Percentiles rank a stretch among this genome's conserved stretches.
Evolutionary conservation across 2,888 invertebrate species (phyloP).

Genomic region (Scaptomyza parva): DNA sequence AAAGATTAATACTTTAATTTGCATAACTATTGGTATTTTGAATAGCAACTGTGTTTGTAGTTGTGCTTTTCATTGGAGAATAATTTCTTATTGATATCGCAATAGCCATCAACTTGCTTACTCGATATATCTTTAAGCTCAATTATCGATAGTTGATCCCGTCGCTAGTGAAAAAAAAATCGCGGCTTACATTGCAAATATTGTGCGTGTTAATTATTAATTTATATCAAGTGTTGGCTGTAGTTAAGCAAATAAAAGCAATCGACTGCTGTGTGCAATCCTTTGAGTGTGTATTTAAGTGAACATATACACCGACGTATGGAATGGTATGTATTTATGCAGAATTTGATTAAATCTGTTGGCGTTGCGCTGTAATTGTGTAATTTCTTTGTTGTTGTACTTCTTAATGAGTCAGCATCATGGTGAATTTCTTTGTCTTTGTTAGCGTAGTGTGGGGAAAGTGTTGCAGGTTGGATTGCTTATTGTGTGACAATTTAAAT

Average conservation of each 20-base stretch:
- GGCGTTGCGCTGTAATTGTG: constrained; percentile 41
- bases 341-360: constrained; percentile 21
- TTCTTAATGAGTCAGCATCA: constrained; percentile 28
- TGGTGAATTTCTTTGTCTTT: constrained; percentile 22
- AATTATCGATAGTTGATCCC: background rate
- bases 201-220: constrained; percentile 11
- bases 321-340: background rate
- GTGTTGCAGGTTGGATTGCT: constrained; percentile 27
- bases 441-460: background rate
- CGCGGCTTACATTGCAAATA: background rate
- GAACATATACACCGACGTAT: no score
- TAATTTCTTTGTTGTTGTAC: constrained; percentile 15
- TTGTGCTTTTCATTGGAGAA: background rate
- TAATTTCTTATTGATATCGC: no score
- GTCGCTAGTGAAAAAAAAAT: background rate
- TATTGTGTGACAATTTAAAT: constrained; percentile 28
- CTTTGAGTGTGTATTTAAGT: background rate
- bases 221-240: constrained; percentile 3
- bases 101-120: background rate
- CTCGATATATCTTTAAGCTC: background rate
- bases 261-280: constrained; percentile 1
- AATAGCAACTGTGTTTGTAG: background rate
- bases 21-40: background rate
- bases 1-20: background rate
- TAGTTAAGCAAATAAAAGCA: no score